Conservation (phyloP, 2,888 invertebrate species). For the Plusia festucae region DNA sequence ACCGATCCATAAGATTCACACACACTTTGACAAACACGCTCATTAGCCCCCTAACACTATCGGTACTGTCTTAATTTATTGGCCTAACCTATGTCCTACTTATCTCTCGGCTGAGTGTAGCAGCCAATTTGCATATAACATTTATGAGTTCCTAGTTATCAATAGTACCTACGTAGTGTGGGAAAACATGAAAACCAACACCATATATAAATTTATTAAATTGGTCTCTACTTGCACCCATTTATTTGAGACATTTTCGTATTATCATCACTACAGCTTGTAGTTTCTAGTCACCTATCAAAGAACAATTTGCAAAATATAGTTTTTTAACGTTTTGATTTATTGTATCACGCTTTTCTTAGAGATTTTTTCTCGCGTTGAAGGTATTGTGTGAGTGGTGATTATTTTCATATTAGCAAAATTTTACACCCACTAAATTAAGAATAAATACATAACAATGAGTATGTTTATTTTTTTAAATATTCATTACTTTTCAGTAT, state of each 20-base stretch:
- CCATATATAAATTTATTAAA: constrained; percentile 36
- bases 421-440: too few species aligned
- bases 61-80: constrained; percentile 49
- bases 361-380: too few species aligned
- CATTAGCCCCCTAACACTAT: constrained; percentile 48
- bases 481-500: neutral
- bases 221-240: constrained; percentile 15
- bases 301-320: neutral
- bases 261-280: constrained; percentile 5
- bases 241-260: constrained; percentile 22
- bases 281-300: neutral
- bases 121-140: constrained; percentile 55
- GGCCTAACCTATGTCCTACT: constrained; percentile 53
- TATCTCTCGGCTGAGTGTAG: constrained; percentile 38
- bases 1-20: constrained; percentile 29
- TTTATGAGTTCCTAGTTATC: constrained; percentile 37
- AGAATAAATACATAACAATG: too few species aligned
- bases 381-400: too few species aligned
- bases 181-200: constrained; percentile 47
- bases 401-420: too few species aligned
- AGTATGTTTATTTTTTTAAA: neutral
- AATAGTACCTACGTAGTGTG: constrained; percentile 44
- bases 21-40: constrained; percentile 40
- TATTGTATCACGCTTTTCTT: too few species aligned
- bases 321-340: neutral